Evolutionary conservation across 2,797 vertebrate genomes (phyloP).

Genomic region (Darevskia mixta): DNA sequence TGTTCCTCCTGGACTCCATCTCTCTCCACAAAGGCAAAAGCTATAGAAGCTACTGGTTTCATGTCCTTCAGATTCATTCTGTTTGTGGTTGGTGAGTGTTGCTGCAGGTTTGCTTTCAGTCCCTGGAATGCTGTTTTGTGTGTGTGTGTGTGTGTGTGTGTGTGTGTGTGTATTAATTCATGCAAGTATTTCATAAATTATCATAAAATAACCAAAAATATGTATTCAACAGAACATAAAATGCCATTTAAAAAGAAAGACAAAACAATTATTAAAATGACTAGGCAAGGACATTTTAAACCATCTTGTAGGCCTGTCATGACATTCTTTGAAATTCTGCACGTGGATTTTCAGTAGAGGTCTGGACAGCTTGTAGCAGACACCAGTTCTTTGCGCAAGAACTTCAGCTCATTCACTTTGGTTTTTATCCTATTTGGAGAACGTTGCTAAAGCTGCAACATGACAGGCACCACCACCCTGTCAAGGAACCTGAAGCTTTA

Average conservation of each 20-base stretch:
- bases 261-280: too few relatives aligned
- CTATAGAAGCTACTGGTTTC: background rate
- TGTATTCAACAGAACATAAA: too few relatives aligned
- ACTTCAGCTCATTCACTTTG: conserved; percentile 17
- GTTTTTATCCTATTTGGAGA: conserved; percentile 27
- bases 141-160: too few relatives aligned
- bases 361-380: background rate
- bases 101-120: background rate
- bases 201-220: too few relatives aligned
- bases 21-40: background rate
- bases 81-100: background rate
- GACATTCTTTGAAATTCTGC: background rate
- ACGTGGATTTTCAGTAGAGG: background rate
- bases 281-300: too few relatives aligned
- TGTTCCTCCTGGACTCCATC: too few relatives aligned
- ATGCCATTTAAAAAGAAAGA: too few relatives aligned
- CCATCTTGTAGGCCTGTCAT: too few relatives aligned
- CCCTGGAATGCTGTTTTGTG: too few relatives aligned
- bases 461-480: background rate
- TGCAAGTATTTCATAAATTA: too few relatives aligned
- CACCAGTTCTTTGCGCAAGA: background rate
- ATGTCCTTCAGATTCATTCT: background rate
- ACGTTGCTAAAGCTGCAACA: conserved; percentile 1
- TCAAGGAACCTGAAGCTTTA: conserved; percentile 33
- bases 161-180: too few relatives aligned